These are phyloP conservation scores for Hydrozoanthus gracilis DNA, from an alignment of 92 coral and sea anemone genomes.

Conservation along the genomic window DNA sequence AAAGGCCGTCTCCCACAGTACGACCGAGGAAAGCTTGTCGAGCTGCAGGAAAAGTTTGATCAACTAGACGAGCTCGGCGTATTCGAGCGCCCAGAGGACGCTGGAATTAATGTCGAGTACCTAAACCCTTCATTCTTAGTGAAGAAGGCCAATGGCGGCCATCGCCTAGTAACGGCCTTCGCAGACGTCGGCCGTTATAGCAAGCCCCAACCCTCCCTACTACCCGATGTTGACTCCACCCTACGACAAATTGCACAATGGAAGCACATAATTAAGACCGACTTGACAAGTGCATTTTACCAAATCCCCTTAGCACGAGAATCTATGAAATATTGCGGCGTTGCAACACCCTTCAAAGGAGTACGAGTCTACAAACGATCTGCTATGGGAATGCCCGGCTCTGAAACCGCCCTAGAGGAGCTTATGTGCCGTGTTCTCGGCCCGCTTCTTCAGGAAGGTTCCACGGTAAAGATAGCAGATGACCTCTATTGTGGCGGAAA, in stretches of 20 bases:
- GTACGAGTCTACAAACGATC: no score
- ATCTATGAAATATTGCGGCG: no score
- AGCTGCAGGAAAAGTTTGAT: conserved; percentile 27
- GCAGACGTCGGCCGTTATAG: no score
- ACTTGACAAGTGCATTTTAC: no score
- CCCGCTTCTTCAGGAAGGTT: no score
- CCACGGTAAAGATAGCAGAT: no score
- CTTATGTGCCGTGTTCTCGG: no score
- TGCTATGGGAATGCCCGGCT: conserved; percentile 51
- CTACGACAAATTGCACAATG: conserved; percentile 65
- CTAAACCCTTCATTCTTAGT: conserved; percentile 55
- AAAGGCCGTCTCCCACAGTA: no score
- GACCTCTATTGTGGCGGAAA: conserved; percentile 80
- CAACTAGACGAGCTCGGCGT: not conserved
- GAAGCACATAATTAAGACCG: conserved; percentile 53
- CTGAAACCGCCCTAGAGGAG: no score
- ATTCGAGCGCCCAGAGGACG: conserved; percentile 26
- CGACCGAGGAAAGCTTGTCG: conserved; percentile 44
- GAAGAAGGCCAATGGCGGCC: conserved; percentile 59
- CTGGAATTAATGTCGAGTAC: conserved; percentile 9
- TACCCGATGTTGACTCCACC: conserved; percentile 67
- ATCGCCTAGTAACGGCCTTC: no score
- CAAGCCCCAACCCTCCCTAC: conserved; percentile 57
- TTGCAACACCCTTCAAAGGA: conserved; percentile 54
- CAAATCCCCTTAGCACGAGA: no score